Base-by-base conservation (phyloP, 2,113 vertebrate species). In the Epinephelus moara region DNA sequence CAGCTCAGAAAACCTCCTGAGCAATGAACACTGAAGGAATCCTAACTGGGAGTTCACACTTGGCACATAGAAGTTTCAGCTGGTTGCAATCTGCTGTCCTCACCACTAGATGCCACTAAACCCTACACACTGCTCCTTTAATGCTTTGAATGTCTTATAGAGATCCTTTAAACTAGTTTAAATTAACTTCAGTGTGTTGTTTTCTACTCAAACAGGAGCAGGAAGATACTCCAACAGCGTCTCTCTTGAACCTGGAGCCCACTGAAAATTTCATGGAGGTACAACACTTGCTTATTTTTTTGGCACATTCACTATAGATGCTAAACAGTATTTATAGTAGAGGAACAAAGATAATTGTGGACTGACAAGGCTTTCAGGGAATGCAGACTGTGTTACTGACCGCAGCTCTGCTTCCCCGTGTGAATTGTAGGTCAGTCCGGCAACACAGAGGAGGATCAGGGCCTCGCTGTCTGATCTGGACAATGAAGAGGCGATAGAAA, bases 381-480 rank as follows among this genome's bases (percentile, higher is more conserved):
- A 9, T 1, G 9, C 67, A 42, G 1, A 17, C 4, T 45, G 30
- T 50, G 30, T 62, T 5, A 33, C n/a, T 82, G 81, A 83, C 52
- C 18, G 19, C 62, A 25, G n/a, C 78, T 70, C 27, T 57, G 18
- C 45, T 12, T 63, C 30, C 33, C 25, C 30, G 5, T 84, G 30
- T 71, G 67, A 17, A 27, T 47, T 80, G 47, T 84, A 99, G 97
- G 95, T 92, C n/a, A 96, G 96, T 1, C 96, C 97, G 0, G 92
- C 96, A 49, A 96, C 96, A 9, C 95, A 96, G 94, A 97, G 97
- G 89, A 92, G 95, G 80, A 95, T 89, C 0, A 95, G 98, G 70
- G 97, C 97, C 0, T 99, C 98, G 0, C 91, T 99, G 77, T 99
- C 98, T 0, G 98, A 99, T 68, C 95, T 99, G 76, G 96, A 98